These are phyloP conservation scores for Tenthredo scrophulariae DNA, from an alignment of 2,888 invertebrate species.

Conservation along the genomic window DNA sequence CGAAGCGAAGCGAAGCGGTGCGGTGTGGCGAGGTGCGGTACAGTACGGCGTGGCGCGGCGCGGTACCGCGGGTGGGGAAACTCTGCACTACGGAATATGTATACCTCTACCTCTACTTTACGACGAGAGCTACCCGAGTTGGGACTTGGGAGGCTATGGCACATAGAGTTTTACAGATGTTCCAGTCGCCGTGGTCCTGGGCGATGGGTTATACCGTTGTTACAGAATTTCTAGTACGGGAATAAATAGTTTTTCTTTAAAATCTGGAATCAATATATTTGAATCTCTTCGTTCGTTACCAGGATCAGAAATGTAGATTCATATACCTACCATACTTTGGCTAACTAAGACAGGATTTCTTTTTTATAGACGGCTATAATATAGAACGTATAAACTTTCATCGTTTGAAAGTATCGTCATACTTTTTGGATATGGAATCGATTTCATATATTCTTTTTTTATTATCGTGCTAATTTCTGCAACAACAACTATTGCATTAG, in stretches of 20 bases:
- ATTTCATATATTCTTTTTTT: not conserved
- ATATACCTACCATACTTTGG: not conserved
- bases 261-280: not conserved
- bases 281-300: not conserved
- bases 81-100: conserved; percentile 51
- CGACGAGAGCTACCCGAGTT: not conserved
- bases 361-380: not conserved
- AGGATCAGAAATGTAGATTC: not conserved
- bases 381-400: not conserved
- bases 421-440: not conserved
- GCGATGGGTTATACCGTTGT: not conserved
- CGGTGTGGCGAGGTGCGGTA: conserved; percentile 46
- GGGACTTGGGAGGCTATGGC: not conserved
- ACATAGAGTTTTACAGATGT: not conserved
- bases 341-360: not conserved
- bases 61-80: conserved; percentile 57
- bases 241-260: not conserved
- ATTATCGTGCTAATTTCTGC: not conserved
- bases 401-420: conserved; percentile 1
- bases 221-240: not conserved
- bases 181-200: conserved; percentile 5
- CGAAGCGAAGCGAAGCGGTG: conserved; percentile 55
- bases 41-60: conserved; percentile 54
- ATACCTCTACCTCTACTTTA: not conserved
- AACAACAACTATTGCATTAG: not conserved